Evolutionary conservation across 35 echinoderm and acorn worm genomes (phyloP).

Genomic region (Apostichopus californicus): DNA sequence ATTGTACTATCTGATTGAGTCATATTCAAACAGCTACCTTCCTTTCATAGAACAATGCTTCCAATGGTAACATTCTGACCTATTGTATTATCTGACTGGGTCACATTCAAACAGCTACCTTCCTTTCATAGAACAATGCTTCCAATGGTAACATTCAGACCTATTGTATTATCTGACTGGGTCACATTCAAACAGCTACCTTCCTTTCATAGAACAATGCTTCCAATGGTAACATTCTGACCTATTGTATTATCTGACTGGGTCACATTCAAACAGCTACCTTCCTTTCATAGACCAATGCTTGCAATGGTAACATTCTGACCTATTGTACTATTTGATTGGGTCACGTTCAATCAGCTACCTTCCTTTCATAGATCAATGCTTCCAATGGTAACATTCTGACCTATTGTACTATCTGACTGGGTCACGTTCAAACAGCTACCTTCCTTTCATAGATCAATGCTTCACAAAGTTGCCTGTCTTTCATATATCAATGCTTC

Average conservation of each 20-base stretch:
- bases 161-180: not conserved
- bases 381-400: too few species aligned
- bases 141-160: not conserved
- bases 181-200: not conserved
- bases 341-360: too few species aligned
- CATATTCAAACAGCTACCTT: not conserved
- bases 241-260: too few species aligned
- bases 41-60: not conserved
- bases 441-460: constrained; percentile 1
- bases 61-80: not conserved
- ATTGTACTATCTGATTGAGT: not conserved
- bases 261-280: too few species aligned
- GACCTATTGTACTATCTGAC: too few species aligned
- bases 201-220: not conserved
- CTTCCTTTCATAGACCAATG: too few species aligned
- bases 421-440: too few species aligned
- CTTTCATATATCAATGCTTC: constrained; percentile 2
- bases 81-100: not conserved
- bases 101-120: too few species aligned
- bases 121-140: not conserved
- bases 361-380: too few species aligned
- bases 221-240: too few species aligned
- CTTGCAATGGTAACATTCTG: too few species aligned
- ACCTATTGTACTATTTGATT: too few species aligned
- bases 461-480: not conserved